A percentile compares a stretch with the other conserved stretches of the same genome.
Conservation (phyloP, 2,888 invertebrate species). For the Listrodromus nycthemerus region DNA sequence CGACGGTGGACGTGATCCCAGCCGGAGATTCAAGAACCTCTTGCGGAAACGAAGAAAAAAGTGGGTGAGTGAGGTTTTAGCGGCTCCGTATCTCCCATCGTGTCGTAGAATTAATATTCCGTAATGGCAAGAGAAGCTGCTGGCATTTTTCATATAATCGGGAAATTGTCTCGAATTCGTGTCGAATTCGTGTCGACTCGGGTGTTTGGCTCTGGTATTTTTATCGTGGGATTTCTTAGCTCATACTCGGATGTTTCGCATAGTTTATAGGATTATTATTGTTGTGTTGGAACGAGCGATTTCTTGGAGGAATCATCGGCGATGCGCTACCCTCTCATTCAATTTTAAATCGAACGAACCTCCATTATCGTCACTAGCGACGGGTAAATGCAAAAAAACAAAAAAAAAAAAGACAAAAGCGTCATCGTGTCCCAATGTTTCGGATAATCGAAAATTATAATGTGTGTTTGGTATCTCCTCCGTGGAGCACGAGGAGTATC, state of each 20-base stretch:
- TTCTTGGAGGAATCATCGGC: no score
- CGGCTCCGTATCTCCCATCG: background rate
- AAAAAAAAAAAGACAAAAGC: background rate
- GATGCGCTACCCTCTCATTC: no score
- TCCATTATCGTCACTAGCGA: background rate
- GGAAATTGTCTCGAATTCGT: slow-evolving; percentile 4
- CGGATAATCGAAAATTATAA: background rate
- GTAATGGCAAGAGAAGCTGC: slow-evolving; percentile 8
- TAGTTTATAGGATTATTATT: no score
- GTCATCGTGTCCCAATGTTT: background rate
- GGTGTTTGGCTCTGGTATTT: background rate
- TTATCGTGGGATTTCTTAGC: background rate
- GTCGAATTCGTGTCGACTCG: background rate
- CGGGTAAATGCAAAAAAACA: background rate
- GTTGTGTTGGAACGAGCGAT: no score
- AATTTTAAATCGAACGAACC: no score
- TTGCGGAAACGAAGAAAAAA: background rate
- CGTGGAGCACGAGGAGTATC: background rate
- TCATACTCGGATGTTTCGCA: background rate
- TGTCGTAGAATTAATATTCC: slow-evolving; percentile 2
- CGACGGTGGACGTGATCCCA: background rate
- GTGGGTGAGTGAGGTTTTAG: background rate
- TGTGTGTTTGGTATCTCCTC: background rate
- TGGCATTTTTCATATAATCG: slow-evolving; percentile 9
- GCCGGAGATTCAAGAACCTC: background rate